phyloP scores from a whole-genome alignment of 1,140 invertebrate genomes.

The Drosophila triauraria region DNA sequence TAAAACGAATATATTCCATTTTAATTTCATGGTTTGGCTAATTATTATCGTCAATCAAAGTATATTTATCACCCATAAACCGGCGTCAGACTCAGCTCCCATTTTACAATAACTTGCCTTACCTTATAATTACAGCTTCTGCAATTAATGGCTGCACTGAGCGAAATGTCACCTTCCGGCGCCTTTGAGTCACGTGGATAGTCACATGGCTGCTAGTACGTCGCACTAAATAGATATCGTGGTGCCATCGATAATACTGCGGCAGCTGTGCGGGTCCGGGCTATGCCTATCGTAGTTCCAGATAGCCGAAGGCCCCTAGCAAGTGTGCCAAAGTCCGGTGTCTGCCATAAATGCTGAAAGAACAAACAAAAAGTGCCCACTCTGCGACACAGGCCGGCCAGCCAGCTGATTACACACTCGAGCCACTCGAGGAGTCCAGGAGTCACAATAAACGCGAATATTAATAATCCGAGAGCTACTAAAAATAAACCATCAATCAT shows the following conservation, averaged over 20 bases:
- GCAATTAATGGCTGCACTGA: not conserved
- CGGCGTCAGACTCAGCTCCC: not conserved
- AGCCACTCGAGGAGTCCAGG: conserved; percentile 45
- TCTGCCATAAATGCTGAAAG: conserved; percentile 44
- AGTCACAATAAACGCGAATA: conserved; percentile 58
- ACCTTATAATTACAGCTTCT: conserved; percentile 1
- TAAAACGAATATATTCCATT: too few relatives aligned
- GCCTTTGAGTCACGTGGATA: conserved; percentile 40
- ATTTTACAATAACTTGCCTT: not conserved
- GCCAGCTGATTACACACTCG: conserved; percentile 36
- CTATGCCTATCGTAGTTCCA: conserved; percentile 23
- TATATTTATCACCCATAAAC: not conserved
- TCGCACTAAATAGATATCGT: conserved; percentile 34
- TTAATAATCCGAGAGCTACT: conserved; percentile 73
- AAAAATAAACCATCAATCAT: conserved; percentile 80
- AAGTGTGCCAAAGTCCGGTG: conserved; percentile 54
- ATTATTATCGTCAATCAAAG: not conserved
- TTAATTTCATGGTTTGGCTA: too few relatives aligned
- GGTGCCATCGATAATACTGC: conserved; percentile 52
- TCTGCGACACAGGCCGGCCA: conserved; percentile 7
- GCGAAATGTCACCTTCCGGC: conserved; percentile 2
- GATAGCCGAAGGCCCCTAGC: conserved; percentile 47
- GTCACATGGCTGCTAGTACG: conserved; percentile 19
- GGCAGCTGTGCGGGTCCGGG: conserved; percentile 12
- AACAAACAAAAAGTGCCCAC: conserved; percentile 19